Base-by-base conservation (phyloP, 2,113 vertebrate species). In the Neodontobutis hainanensis region DNA sequence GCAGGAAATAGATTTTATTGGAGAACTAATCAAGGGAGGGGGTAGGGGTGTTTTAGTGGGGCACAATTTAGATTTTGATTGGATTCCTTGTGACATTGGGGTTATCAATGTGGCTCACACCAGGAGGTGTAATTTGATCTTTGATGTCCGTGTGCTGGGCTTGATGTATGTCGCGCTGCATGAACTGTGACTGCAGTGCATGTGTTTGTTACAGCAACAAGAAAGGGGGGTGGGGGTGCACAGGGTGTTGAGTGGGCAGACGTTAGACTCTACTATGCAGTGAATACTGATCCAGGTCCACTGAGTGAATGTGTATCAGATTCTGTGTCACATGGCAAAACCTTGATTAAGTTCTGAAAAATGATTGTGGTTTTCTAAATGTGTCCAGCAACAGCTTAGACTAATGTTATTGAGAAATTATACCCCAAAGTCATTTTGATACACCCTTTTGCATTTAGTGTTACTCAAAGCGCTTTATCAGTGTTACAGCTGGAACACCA, bases 1-100 rank as follows among this genome's bases (percentile, higher is more conserved):
- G 85, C 84, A 91, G 91, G 91, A 92, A 92, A 92, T 93, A 77
- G 88, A 91, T 92, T 92, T 92, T 89, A 92, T 89, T 92, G 91
- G 88, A 90, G 90, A 93, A 92, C 90, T 92, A 93, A 92, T 92
- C 90, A 92, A 86, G 81, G 82, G 19, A 27, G 19, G 19, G 19
- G 19, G 19, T 27, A 3, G 73, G 81, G 75, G 83, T 63, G 8
- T 87, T 92, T 92, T 91, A 89, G 90, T 81, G 77, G 86, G 83
- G 83, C 85, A 90, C 85, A 86, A 91, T 92, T 92, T 91, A 92
- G 90, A 90, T 91, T 92, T 87, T 86, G 90, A 91, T 92, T 92
- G 89, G 83, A 90, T 91, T 90, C 88, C 87, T 85, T 78, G 86
- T 92, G 92, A 92, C 87, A 88, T 81, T 42, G 43, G 82, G 79